Conservation (phyloP, 2,888 invertebrate species). For the Schizotus pectinicornis region DNA sequence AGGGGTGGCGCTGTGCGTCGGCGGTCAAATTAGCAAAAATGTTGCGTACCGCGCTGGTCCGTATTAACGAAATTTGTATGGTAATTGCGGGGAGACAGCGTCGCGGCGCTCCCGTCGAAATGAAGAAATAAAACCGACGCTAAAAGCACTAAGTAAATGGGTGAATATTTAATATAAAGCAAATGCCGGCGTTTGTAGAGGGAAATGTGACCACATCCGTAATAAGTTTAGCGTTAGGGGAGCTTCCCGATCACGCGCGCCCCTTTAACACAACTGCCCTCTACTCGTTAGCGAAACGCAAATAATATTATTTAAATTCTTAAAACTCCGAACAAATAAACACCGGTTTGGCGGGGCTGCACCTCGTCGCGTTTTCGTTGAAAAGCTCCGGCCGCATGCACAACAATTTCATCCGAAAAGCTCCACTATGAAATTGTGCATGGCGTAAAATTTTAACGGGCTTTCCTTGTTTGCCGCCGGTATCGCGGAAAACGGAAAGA, state of each 20-base stretch:
- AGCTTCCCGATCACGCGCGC: slow-evolving; percentile 6
- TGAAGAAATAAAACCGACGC: slow-evolving; percentile 20
- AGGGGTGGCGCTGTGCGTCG: background rate
- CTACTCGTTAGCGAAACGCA: no score
- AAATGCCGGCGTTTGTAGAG: slow-evolving; percentile 31
- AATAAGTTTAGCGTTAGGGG: slow-evolving; percentile 26
- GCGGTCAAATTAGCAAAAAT: background rate
- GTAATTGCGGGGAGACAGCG: background rate
- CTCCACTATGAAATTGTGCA: slow-evolving; percentile 26
- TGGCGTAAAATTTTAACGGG: slow-evolving; percentile 39
- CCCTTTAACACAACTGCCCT: slow-evolving; percentile 6
- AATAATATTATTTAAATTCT: no score
- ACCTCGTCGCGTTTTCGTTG: background rate
- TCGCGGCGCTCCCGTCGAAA: slow-evolving; percentile 3
- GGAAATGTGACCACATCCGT: slow-evolving; percentile 33
- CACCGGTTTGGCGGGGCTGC: no score
- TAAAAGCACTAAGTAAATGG: slow-evolving; percentile 32
- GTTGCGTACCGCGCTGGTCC: background rate
- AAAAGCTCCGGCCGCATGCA: background rate
- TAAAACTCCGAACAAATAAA: no score
- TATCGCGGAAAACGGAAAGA: slow-evolving; percentile 23
- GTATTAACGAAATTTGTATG: slow-evolving; percentile 9
- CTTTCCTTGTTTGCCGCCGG: slow-evolving; percentile 20
- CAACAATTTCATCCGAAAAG: slow-evolving; percentile 7
- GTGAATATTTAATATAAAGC: slow-evolving; percentile 44